Evolutionary conservation across 2,888 invertebrate genomes (phyloP).

Genomic region (Bimastos eiseni): DNA sequence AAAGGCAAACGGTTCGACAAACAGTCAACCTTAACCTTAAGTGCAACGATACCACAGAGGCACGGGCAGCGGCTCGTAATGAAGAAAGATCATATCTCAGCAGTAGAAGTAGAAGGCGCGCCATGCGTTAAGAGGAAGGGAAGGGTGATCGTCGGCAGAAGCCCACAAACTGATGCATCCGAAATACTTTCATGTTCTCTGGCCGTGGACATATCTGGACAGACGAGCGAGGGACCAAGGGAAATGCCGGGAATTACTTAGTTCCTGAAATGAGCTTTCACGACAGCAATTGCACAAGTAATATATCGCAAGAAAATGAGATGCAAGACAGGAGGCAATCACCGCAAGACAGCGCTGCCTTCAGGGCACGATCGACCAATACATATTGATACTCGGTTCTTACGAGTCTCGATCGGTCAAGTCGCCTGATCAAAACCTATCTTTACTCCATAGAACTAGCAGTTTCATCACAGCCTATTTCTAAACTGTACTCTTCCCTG

Average conservation of each 20-base stretch:
- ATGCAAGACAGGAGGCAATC: neutral
- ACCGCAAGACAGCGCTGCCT: neutral
- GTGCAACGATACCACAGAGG: conserved; percentile 2
- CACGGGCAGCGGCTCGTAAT: conserved; percentile 2
- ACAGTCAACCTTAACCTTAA: conserved; percentile 14
- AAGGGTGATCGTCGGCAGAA: neutral
- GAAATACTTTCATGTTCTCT: conserved; percentile 6
- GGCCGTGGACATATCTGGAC: neutral
- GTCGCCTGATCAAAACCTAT: neutral
- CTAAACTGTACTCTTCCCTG: neutral
- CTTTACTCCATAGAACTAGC: neutral
- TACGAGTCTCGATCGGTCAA: neutral
- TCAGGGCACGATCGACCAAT: neutral
- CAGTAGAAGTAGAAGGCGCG: neutral
- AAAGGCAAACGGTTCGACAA: conserved; percentile 22
- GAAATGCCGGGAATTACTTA: neutral
- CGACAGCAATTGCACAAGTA: neutral
- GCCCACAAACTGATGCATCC: neutral
- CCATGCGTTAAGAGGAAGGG: neutral
- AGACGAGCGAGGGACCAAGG: neutral
- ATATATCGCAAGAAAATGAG: neutral
- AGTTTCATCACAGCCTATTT: neutral
- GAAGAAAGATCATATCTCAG: conserved; percentile 20
- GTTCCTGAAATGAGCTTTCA: conserved; percentile 5
- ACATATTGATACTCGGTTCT: neutral